Conservation (phyloP, 2,888 invertebrate species). For the Choristoneura rosaceana region DNA sequence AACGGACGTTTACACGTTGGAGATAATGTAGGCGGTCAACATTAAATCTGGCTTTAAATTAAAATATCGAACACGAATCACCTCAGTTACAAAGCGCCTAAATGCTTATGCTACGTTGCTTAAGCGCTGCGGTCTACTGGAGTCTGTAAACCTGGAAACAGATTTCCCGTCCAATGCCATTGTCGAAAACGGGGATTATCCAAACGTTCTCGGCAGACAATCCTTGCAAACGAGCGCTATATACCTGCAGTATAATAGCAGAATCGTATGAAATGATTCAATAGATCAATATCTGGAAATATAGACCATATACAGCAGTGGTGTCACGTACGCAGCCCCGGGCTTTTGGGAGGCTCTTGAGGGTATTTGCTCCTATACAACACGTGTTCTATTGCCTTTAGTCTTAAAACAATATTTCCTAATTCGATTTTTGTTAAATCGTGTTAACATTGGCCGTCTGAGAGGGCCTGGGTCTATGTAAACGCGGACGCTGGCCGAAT, state of each 20-base stretch:
- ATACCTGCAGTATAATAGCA: constrained; percentile 53
- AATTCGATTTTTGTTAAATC: constrained; percentile 46
- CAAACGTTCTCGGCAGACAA: constrained; percentile 39
- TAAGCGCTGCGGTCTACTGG: constrained; percentile 14
- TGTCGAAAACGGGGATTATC: constrained; percentile 38
- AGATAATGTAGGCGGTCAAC: no score
- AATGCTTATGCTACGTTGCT: not conserved
- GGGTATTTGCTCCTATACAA: constrained; percentile 50
- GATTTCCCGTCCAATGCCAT: constrained; percentile 29
- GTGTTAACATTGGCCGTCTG: constrained; percentile 39
- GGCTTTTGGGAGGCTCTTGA: constrained; percentile 47
- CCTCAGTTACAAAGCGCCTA: constrained; percentile 15
- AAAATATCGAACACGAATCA: not conserved
- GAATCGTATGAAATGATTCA: constrained; percentile 65
- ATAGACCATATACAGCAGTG: constrained; percentile 54
- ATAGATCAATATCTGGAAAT: constrained; percentile 59
- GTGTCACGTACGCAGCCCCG: constrained; percentile 57
- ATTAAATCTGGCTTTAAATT: not conserved
- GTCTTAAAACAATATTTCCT: constrained; percentile 54
- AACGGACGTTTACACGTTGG: no score
- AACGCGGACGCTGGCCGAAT: constrained; percentile 31
- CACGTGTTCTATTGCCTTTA: constrained; percentile 54
- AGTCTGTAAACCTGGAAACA: constrained; percentile 33
- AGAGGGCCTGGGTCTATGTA: constrained; percentile 27
- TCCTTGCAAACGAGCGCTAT: constrained; percentile 40